These are phyloP conservation scores for Drosophila ambigua DNA, from an alignment of 1,140 invertebrate genomes.

Conservation along the genomic window DNA sequence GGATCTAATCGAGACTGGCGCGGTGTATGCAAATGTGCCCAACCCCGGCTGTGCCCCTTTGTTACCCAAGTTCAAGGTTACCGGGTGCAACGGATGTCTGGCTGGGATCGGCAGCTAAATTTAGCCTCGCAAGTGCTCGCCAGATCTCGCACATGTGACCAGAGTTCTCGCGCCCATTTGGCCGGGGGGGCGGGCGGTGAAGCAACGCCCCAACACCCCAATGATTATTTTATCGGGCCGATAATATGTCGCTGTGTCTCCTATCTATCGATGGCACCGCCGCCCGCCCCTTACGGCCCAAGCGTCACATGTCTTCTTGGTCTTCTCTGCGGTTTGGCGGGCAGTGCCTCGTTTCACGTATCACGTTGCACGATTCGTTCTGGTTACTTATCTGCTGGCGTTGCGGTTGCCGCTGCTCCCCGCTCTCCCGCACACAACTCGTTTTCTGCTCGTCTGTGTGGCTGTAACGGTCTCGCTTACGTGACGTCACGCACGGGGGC, in stretches of 20 bases:
- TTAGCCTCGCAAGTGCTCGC: constrained; percentile 24
- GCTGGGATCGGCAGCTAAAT: constrained; percentile 40
- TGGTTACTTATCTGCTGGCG: not conserved
- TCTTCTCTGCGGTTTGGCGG: constrained; percentile 1
- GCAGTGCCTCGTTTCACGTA: constrained; percentile 17
- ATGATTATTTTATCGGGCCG: constrained; percentile 36
- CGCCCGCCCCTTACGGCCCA: not conserved
- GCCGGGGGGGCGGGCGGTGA: no score
- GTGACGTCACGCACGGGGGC: constrained; percentile 79
- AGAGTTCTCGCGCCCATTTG: constrained; percentile 2
- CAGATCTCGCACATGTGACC: constrained; percentile 53
- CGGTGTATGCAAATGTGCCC: constrained; percentile 51
- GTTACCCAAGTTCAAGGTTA: constrained; percentile 64
- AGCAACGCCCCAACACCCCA: not conserved
- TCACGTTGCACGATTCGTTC: constrained; percentile 62
- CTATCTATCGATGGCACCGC: constrained; percentile 31
- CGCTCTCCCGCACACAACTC: constrained; percentile 28
- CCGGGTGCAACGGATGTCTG: constrained; percentile 16
- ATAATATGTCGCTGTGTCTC: constrained; percentile 36
- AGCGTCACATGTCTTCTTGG: constrained; percentile 56
- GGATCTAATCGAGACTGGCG: constrained; percentile 22
- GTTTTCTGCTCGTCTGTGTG: constrained; percentile 31
- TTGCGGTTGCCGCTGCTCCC: not conserved
- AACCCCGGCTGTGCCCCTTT: not conserved
- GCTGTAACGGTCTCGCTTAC: constrained; percentile 66